Base-by-base conservation (phyloP, 2,888 invertebrate genomes). In the Dastarcus helophoroides region DNA sequence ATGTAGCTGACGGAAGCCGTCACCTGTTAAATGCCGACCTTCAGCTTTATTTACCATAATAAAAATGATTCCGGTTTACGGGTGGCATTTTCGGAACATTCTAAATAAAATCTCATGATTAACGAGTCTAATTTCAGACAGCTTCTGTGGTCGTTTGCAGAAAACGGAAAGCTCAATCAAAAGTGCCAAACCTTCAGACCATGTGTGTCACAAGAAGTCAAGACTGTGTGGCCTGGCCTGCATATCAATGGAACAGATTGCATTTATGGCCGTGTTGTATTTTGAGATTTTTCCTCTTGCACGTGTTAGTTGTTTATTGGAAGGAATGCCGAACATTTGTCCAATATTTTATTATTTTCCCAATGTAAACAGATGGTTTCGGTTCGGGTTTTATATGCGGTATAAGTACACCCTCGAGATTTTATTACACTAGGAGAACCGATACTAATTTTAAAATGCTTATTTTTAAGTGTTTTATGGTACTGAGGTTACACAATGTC, bases 241-340 rank as follows among this genome's bases (percentile, higher is more conserved):
- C 19, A 17, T 17, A n/a, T n/a, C 19, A 17, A 6, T 17, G 6
- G 19, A n/a, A 17, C 19, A 17, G 6, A 17, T 17, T 17, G 19
- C 19, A 7, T 17, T 17, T 17, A 17, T 17, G 19, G 6, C 19
- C n/a, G 6, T n/a, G 19, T 17, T n/a, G 6, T 17, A n/a, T 7
- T 17, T 17, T 17, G 6, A 7, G 19, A n/a, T 17, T 17, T n/a
- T n/a, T n/a, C n/a, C n/a, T n/a, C n/a, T n/a, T 17, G n/a, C 19
- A 17, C 19, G 19, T 17, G 19, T 17, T 17, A 17, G 6, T 17
- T 17, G 6, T n/a, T 7, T 7, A 17, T 6, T 17, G 6, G 6
- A 6, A n/a, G n/a, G 19, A 17, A 17, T n/a, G n/a, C n/a, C n/a
- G n/a, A n/a, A 17, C 19, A 17, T 17, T 17, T 17, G 19, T 17